Percentiles rank a stretch among this genome's conserved stretches.
phyloP scores from a whole-genome alignment of 2,797 vertebrate genomes.

The Melanogrammus aeglefinus region DNA sequence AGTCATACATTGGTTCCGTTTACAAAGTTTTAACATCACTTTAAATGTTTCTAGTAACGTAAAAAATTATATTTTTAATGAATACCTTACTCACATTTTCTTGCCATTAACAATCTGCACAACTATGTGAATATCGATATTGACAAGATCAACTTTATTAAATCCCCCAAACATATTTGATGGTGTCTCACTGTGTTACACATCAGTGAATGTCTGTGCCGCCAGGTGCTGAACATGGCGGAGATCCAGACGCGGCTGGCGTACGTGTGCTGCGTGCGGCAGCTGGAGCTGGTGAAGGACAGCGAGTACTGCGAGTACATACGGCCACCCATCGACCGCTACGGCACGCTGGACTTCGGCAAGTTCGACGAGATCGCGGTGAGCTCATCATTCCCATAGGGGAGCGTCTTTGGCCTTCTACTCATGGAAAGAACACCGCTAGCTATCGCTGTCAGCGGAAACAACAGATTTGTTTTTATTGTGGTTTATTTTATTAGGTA shows the following conservation, averaged over 20 bases:
- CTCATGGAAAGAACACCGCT: neutral
- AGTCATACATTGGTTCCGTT: no score
- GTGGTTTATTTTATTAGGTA: neutral
- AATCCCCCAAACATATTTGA: neutral
- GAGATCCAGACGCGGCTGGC: constrained; percentile 94
- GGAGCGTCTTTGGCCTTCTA: neutral
- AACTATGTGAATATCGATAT: no score
- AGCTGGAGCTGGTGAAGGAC: constrained; percentile 87
- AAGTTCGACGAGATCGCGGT: constrained; percentile 94
- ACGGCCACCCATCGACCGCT: constrained; percentile 86
- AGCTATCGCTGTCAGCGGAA: neutral
- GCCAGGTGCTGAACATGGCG: constrained; percentile 92
- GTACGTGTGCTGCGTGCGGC: constrained; percentile 92
- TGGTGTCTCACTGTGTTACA: neutral
- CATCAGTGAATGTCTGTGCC: neutral
- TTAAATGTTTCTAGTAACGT: neutral
- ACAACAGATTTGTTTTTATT: neutral
- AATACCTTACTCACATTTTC: no score
- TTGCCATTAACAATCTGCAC: no score
- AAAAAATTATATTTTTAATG: neutral
- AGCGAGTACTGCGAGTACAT: constrained; percentile 94
- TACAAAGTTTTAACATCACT: neutral
- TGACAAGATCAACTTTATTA: no score
- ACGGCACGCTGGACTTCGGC: constrained; percentile 87
- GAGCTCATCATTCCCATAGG: constrained; percentile 43